These are phyloP conservation scores for Cephus sareptanus DNA, from an alignment of 2,888 invertebrate species.

Conservation along the genomic window DNA sequence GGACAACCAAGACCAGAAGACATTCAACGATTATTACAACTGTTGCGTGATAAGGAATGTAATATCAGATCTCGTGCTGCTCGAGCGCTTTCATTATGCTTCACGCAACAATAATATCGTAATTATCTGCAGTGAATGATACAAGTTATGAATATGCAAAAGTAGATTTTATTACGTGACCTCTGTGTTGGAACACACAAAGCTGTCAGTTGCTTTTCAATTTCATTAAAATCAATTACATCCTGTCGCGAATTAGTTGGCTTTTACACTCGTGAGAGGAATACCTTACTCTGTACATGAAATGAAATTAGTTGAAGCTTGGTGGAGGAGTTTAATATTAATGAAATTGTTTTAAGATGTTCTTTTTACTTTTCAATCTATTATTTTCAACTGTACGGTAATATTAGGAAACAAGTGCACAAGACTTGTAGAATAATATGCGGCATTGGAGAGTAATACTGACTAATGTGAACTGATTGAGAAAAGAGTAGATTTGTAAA, in stretches of 20 bases:
- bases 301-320: neutral
- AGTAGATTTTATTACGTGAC: neutral
- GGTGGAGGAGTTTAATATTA: neutral
- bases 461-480: too few relatives aligned
- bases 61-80: conserved; percentile 55
- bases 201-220: neutral
- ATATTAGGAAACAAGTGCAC: too few relatives aligned
- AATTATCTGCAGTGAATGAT: neutral
- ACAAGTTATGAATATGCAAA: conserved; percentile 7
- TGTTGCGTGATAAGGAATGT: conserved; percentile 52
- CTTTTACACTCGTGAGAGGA: neutral
- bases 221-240: neutral
- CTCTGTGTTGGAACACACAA: neutral
- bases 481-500: too few relatives aligned
- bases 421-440: too few relatives aligned
- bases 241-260: too few relatives aligned
- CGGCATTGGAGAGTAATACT: too few relatives aligned
- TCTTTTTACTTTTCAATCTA: too few relatives aligned
- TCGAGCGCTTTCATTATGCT: conserved; percentile 48
- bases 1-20: conserved; percentile 54
- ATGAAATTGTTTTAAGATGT: too few relatives aligned
- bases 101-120: conserved; percentile 24
- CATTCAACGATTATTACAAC: conserved; percentile 54
- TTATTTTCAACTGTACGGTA: too few relatives aligned
- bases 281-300: neutral